Conservation (phyloP, 2,797 vertebrate genomes). For the Alca torda region DNA sequence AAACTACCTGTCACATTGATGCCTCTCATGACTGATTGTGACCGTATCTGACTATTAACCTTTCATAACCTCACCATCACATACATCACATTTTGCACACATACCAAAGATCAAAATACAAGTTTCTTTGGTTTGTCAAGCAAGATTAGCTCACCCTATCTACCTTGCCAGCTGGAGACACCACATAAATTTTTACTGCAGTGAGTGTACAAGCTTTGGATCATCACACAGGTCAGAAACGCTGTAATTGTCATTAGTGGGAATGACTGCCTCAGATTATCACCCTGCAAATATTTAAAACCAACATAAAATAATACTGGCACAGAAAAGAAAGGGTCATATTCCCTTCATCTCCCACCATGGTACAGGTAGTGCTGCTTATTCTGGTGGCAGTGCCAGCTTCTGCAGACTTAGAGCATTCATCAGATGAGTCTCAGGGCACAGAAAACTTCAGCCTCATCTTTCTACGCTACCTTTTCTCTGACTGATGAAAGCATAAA, state of each 20-base stretch:
- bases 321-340: not conserved
- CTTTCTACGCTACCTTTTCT: not conserved
- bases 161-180: not conserved
- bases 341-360: not conserved
- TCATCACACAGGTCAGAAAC: not conserved
- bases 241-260: not conserved
- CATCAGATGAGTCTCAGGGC: not conserved
- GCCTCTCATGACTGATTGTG: not conserved
- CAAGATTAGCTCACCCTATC: not conserved
- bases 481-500: not conserved
- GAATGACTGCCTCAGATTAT: not conserved
- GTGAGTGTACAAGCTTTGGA: not conserved
- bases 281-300: not conserved
- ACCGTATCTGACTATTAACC: not conserved
- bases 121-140: not conserved
- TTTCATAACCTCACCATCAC: not conserved
- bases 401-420: not conserved
- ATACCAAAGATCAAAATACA: not conserved
- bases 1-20: not conserved
- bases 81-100: not conserved
- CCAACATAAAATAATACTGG: not conserved
- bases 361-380: accelerated
- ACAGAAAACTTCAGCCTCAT: not conserved
- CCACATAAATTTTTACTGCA: not conserved
- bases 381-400: not conserved